phyloP scores from a whole-genome alignment of 2,888 invertebrate genomes.

The Darwinula stevensoni region DNA sequence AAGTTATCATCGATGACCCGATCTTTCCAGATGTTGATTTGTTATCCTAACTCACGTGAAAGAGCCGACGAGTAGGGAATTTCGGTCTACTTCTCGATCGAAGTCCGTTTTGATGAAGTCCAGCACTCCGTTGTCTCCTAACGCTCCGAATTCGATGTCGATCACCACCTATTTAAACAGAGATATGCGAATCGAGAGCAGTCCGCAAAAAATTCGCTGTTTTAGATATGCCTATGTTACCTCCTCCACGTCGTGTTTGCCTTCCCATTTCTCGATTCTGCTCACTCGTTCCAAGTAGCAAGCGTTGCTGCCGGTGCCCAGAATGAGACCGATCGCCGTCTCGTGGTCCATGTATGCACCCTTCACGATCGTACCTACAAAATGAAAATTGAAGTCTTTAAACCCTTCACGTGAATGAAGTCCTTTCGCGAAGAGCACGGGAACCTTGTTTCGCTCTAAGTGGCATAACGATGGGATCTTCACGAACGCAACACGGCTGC shows the following conservation, averaged over 20 bases:
- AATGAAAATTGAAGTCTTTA: too few species aligned
- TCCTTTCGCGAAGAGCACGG: too few species aligned
- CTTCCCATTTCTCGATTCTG: slow-evolving; percentile 38
- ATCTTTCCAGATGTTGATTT: too few species aligned
- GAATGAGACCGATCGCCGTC: slow-evolving; percentile 37
- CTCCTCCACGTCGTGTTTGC: too few species aligned
- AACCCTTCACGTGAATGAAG: too few species aligned
- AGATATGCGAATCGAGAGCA: too few species aligned
- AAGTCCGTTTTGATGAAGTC: slow-evolving; percentile 41
- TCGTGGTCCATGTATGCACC: slow-evolving; percentile 31
- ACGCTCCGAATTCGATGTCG: slow-evolving; percentile 54
- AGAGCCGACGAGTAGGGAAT: slow-evolving; percentile 33
- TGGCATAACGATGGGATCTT: too few species aligned
- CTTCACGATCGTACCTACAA: slow-evolving; percentile 27
- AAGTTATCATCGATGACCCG: too few species aligned
- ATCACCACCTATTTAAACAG: too few species aligned
- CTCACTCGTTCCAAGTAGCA: slow-evolving; percentile 46
- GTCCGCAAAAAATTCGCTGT: neutral
- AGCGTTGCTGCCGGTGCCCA: slow-evolving; percentile 52
- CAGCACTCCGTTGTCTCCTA: slow-evolving; percentile 48
- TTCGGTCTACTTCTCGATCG: slow-evolving; percentile 34
- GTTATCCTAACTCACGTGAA: slow-evolving; percentile 41
- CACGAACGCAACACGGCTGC: too few species aligned
- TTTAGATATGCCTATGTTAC: slow-evolving; percentile 14
- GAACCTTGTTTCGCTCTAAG: too few species aligned